These are phyloP conservation scores for Heteronetta atricapilla DNA, from an alignment of 2,113 vertebrate species.

Conservation along the genomic window DNA sequence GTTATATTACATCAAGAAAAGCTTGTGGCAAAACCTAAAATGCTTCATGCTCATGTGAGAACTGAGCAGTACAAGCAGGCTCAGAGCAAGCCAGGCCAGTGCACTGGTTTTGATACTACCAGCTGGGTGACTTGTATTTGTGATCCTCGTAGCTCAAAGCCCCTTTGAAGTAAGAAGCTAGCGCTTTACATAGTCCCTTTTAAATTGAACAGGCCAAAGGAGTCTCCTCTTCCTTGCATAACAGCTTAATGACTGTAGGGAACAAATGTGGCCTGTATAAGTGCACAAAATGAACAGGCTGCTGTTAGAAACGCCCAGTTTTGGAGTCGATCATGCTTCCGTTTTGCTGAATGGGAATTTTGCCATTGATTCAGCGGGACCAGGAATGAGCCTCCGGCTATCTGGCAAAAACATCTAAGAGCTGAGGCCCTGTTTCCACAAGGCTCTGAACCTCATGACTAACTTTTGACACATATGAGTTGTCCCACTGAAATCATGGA, in stretches of 20 bases:
- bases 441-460: not conserved
- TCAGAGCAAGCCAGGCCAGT: not conserved
- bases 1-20: not conserved
- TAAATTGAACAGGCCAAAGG: not conserved
- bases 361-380: not conserved
- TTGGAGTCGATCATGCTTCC: not conserved
- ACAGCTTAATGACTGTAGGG: not conserved
- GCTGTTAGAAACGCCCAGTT: not conserved
- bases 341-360: slow-evolving; percentile 5
- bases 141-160: not conserved
- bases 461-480: not conserved
- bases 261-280: not conserved
- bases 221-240: not conserved
- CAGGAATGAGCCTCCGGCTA: slow-evolving; percentile 40
- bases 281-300: not conserved
- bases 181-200: not conserved
- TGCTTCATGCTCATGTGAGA: not conserved
- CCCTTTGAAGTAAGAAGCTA: slow-evolving; percentile 1
- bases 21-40: too few species aligned
- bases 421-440: not conserved
- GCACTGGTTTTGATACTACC: not conserved
- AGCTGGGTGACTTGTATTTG: not conserved
- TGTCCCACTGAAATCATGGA: not conserved
- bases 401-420: slow-evolving; percentile 7
- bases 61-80: not conserved